phyloP scores from a whole-genome alignment of 2,888 invertebrate genomes.

The Caenorhabditis doughertyi region DNA sequence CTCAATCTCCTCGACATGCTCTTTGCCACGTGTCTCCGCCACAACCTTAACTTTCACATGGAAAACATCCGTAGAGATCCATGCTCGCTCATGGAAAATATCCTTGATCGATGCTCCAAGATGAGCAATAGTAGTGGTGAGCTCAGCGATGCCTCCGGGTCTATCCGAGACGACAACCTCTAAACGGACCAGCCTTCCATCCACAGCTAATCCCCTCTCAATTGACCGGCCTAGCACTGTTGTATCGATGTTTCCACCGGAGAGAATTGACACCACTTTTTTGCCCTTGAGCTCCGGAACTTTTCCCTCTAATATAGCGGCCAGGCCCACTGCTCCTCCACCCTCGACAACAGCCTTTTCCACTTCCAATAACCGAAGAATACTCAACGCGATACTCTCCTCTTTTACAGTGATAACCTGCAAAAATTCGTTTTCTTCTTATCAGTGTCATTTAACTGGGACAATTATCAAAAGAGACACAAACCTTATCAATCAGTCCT shows the following conservation, averaged over 20 bases:
- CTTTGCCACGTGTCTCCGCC: conserved; percentile 91
- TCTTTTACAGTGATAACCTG: conserved; percentile 83
- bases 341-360: conserved; percentile 91
- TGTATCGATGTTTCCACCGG: conserved; percentile 85
- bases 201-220: conserved; percentile 84
- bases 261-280: conserved; percentile 84
- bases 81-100: conserved; percentile 95
- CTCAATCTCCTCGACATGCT: conserved; percentile 88
- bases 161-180: conserved; percentile 84
- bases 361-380: conserved; percentile 84
- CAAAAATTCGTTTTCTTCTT: background rate
- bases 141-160: conserved; percentile 85
- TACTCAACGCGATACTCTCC: conserved; percentile 85
- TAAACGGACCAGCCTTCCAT: conserved; percentile 84
- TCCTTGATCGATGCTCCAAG: conserved; percentile 89
- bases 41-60: conserved; percentile 87
- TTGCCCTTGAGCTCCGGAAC: conserved; percentile 90
- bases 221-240: conserved; percentile 84
- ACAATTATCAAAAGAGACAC: background rate
- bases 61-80: conserved; percentile 93
- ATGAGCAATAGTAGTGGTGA: conserved; percentile 84
- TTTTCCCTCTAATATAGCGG: conserved; percentile 90
- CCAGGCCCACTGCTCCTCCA: conserved; percentile 91
- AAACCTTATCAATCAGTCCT: conserved; percentile 86
- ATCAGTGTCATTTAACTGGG: background rate